Base-by-base conservation (phyloP, 2,797 vertebrate genomes). In the Myiothlypis chrysogaster region DNA sequence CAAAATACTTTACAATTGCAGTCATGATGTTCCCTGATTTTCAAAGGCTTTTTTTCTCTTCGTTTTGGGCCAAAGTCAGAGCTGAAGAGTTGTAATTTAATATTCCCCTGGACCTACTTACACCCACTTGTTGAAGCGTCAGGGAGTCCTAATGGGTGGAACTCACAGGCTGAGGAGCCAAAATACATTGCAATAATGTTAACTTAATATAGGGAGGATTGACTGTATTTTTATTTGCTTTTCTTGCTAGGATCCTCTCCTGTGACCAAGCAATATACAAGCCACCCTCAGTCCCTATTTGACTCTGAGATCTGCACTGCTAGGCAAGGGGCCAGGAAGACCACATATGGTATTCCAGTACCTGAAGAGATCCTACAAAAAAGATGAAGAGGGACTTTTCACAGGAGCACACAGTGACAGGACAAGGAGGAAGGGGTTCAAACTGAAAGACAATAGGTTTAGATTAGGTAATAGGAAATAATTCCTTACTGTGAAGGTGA, bases 91-190 rank as follows among this genome's bases (percentile, higher is more conserved):
- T 80, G 59, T 53, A 95, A 92, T 77, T 87, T 78, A 90, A 92
- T 85, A 95, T 34, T 88, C 84, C 81, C 91, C 55, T 66, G 77
- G 66, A 76, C 57, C 84, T 87, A 93, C 87, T 95, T 91, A 94
- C 89, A 90, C 93, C 87, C 90, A 90, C 90, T 87, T 93, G 77
- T 79, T 95, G 87, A 95, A 96, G 83, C n/a, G 0, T 90, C 71
- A 80, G 90, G 70, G 95, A 95, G 81, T 64, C 68, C 69, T 94
- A 6, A 53, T 53, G 89, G 95, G 90, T 92, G 94, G 94, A 96
- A 90, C 83, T 69, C 70, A 71, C 4, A 13, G 52, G 44, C 63
- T 46, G 52, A 84, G 63, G 41, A 94, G 93, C 89, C 93, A 95
- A 93, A 94, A 89, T 68, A 50, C 5, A 52, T 82, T 83, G 66